A percentile compares a stretch with the other conserved stretches of the same genome.
Conservation (phyloP, 2,888 invertebrate species). For the Galeopsomyia nigrocyanea region DNA sequence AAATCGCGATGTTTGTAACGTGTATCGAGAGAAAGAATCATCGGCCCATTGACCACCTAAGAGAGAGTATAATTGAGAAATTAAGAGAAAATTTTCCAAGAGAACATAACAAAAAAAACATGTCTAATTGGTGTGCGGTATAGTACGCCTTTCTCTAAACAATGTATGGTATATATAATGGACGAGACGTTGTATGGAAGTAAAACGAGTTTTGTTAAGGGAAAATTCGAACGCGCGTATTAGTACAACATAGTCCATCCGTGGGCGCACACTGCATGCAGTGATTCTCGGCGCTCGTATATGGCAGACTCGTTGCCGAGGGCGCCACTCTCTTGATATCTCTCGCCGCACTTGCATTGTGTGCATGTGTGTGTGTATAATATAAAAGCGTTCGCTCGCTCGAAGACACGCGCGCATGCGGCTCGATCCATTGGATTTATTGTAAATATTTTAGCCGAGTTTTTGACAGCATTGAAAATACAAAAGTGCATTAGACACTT, state of each 20-base stretch:
- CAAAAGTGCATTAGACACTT: no score
- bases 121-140: slow-evolving; percentile 18
- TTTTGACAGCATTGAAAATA: no score
- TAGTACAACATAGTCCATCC: slow-evolving; percentile 62
- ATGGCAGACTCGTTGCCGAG: slow-evolving; percentile 34
- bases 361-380: no score
- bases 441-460: no score
- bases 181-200: background rate
- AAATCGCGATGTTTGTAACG: slow-evolving; percentile 27
- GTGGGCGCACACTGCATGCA: slow-evolving; percentile 59
- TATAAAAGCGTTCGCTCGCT: no score
- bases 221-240: slow-evolving; percentile 60
- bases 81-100: no score
- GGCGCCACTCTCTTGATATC: slow-evolving; percentile 42
- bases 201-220: slow-evolving; percentile 28
- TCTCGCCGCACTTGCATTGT: no score
- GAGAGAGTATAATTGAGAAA: no score
- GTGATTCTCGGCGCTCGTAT: no score
- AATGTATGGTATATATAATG: slow-evolving; percentile 16
- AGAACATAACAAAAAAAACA: background rate
- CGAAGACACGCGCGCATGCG: no score
- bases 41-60: slow-evolving; percentile 4
- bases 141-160: slow-evolving; percentile 21
- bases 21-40: slow-evolving; percentile 22
- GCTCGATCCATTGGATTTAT: no score